Evolutionary conservation across 2,888 invertebrate genomes (phyloP).

Genomic region (Machimus atricapillus): DNA sequence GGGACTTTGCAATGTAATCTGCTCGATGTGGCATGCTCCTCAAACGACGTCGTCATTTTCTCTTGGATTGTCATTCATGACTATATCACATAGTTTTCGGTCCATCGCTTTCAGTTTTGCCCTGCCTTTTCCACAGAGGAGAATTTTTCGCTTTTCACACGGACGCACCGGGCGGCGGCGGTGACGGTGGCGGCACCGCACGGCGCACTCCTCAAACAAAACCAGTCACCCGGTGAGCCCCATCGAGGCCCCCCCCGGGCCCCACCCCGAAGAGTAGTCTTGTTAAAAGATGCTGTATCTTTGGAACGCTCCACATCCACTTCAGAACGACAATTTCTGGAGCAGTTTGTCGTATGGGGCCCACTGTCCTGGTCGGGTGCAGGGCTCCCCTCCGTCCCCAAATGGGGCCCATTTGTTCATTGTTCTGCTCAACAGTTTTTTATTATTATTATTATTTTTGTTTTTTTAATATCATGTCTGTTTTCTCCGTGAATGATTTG

Average conservation of each 20-base stretch:
- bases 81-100: conserved; percentile 45
- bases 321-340: neutral
- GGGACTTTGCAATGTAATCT: conserved; percentile 40
- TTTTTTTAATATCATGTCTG: conserved; percentile 40
- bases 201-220: neutral
- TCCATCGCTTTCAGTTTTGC: conserved; percentile 45
- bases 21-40: conserved; percentile 43
- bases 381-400: neutral
- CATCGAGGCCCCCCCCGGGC: neutral
- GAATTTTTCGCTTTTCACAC: conserved; percentile 15
- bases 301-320: neutral
- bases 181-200: neutral
- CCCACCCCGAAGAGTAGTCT: neutral
- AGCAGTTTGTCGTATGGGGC: neutral
- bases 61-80: conserved; percentile 45
- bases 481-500: conserved; percentile 44
- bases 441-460: neutral
- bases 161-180: neutral
- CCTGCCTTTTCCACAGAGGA: neutral
- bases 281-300: conserved; percentile 14
- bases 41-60: conserved; percentile 43
- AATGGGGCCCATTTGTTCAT: conserved; percentile 39
- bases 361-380: neutral
- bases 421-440: conserved; percentile 37
- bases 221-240: neutral